A percentile compares a stretch with the other conserved stretches of the same genome.
Conservation (phyloP, 2,797 vertebrate species). For the Parauchenoglanis ngamensis region DNA sequence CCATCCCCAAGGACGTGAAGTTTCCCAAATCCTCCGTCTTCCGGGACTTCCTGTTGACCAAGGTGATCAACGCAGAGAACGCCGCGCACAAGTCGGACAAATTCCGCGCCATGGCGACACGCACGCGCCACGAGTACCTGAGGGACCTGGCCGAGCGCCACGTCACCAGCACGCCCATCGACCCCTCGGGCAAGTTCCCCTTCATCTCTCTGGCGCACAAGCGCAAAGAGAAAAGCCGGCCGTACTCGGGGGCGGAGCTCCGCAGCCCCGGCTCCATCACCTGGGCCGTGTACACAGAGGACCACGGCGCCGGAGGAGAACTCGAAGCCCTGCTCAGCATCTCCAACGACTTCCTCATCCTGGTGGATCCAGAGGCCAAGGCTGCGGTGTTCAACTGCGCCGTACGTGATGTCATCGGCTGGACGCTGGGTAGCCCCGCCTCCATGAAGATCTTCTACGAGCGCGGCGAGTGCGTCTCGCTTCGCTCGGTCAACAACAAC, state of each 20-base stretch:
- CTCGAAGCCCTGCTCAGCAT: conserved; percentile 89
- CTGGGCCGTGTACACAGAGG: conserved; percentile 88
- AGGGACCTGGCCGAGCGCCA: conserved; percentile 96
- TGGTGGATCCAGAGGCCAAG: conserved; percentile 91
- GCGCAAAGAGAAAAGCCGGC: conserved; percentile 92
- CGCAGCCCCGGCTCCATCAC: conserved; percentile 88
- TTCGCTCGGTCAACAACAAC: conserved; percentile 88
- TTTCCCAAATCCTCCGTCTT: conserved; percentile 97
- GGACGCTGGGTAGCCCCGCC: conserved; percentile 86
- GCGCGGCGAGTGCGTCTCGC: conserved; percentile 87
- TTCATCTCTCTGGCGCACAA: conserved; percentile 98
- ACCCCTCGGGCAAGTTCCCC: conserved; percentile 96
- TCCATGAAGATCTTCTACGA: conserved; percentile 95
- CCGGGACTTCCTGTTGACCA: conserved; percentile 97
- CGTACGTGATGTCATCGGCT: conserved; percentile 93
- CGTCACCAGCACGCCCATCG: conserved; percentile 95
- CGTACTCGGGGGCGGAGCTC: conserved; percentile 87
- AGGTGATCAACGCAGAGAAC: conserved; percentile 97
- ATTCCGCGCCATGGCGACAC: conserved; percentile 95
- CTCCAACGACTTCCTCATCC: conserved; percentile 91
- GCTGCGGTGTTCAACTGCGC: conserved; percentile 95
- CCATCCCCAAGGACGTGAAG: conserved; percentile 92
- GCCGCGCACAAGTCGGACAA: conserved; percentile 98
- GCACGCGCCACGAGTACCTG: conserved; percentile 96
- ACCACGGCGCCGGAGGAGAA: conserved; percentile 87